phyloP scores from a whole-genome alignment of 1,140 invertebrate genomes.

The Drosophila navojoa region DNA sequence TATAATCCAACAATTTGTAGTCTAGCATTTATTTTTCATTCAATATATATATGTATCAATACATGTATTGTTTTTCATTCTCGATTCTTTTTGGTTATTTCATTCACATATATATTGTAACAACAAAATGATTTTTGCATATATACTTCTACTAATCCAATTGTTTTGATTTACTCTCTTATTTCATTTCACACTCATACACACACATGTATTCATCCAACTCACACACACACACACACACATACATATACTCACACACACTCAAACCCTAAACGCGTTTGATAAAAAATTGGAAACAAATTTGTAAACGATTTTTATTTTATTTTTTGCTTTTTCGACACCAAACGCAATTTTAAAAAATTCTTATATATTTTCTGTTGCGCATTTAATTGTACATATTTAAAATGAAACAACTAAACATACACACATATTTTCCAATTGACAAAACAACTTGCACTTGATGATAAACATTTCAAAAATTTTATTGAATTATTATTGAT shows the following conservation, averaged over 20 bases:
- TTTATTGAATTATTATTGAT: not conserved
- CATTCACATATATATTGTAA: conserved; percentile 48
- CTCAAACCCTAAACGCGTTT: conserved; percentile 57
- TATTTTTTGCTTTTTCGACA: conserved; percentile 18
- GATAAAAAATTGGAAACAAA: conserved; percentile 53
- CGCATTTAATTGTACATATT: conserved; percentile 36
- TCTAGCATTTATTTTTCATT: conserved; percentile 31
- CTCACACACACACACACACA: conserved; percentile 32
- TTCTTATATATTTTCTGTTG: conserved; percentile 13
- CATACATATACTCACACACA: not conserved
- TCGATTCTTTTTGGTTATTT: conserved; percentile 40
- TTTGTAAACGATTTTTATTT: conserved; percentile 51
- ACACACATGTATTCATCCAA: not conserved
- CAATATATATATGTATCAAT: conserved; percentile 4
- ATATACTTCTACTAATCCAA: conserved; percentile 71
- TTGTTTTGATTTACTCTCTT: conserved; percentile 73
- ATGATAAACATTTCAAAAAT: not conserved
- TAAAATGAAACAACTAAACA: not conserved
- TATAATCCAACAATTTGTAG: conserved; percentile 48
- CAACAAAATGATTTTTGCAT: conserved; percentile 46
- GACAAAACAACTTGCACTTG: conserved; percentile 24
- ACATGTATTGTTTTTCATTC: conserved; percentile 33
- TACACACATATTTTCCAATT: conserved; percentile 13
- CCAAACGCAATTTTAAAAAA: conserved; percentile 33
- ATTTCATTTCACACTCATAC: conserved; percentile 62